Base-by-base conservation (phyloP, 2,888 invertebrate genomes). In the Cecidostiba fungosa region DNA sequence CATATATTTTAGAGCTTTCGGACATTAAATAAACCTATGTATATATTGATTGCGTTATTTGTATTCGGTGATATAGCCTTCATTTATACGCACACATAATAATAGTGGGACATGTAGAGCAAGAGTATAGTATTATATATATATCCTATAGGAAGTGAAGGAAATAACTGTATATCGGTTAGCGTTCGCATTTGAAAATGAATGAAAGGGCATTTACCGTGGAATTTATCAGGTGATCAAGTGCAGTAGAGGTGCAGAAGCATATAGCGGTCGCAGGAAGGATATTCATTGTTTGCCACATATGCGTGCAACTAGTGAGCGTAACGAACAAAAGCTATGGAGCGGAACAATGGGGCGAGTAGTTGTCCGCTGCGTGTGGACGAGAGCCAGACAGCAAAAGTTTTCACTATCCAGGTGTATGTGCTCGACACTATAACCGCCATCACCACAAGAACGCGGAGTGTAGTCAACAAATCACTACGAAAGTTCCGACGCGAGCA, bases 131-230 rank as follows among this genome's bases (percentile, higher is more conserved):
- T n/a, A n/a, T n/a, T 32, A 32, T 32, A 32, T 32, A 43, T 43
- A 43, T 43, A 43, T 8, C 10, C 10, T 43, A 59, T 59, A 59
- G 54, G 54, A 59, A 59, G 54, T 59, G 54, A 59, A n/a, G 54
- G n/a, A 59, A 59, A 59, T 66, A 66, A 66, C 66, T 66, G 66
- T 66, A 66, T 66, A 66, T 29, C 54, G 54, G 29, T 62, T 26
- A 23, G 62, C 62, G 62, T 66, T 66, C 12, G 16, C 66, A 66
- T 66, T 66, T 66, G 66, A 66, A 66, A 66, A 26, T 29, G 80
- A 84, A 84, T 79, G 50, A 81, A 81, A 77, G n/a, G 36, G 77
- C 23, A 81, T 62, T 81, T 85, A 85, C 81, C 85, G 81, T 36
- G 47, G 47, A 85, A 80, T 85, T 81, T 81, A 85, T 85, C 85